These are phyloP conservation scores for Cephus spinipes DNA, from an alignment of 2,888 invertebrate species.

Conservation along the genomic window DNA sequence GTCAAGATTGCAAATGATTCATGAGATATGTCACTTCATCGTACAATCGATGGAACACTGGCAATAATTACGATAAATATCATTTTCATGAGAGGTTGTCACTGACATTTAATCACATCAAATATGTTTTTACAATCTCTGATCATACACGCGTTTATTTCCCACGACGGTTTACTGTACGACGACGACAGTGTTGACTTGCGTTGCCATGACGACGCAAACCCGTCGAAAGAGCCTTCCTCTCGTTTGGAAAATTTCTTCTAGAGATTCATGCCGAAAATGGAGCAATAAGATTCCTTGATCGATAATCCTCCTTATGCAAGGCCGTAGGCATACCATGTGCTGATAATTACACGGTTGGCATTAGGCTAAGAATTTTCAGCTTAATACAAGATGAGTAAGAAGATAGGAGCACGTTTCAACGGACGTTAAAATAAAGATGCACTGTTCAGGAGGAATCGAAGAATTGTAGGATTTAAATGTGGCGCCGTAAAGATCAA, in stretches of 20 bases:
- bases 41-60: neutral
- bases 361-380: neutral
- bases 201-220: neutral
- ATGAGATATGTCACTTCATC: neutral
- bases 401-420: neutral
- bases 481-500: neutral
- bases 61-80: neutral
- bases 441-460: neutral
- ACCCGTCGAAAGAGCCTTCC: neutral
- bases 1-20: neutral
- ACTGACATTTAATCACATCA: neutral
- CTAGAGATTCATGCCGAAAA: neutral
- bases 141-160: neutral
- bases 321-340: neutral
- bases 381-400: neutral
- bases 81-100: neutral
- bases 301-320: neutral
- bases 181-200: neutral
- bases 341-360: neutral
- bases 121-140: neutral
- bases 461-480: neutral
- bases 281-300: neutral
- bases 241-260: neutral
- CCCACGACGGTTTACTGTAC: neutral
- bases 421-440: neutral